phyloP scores from a whole-genome alignment of 2,797 vertebrate species.

The Enteromius mattozi region DNA sequence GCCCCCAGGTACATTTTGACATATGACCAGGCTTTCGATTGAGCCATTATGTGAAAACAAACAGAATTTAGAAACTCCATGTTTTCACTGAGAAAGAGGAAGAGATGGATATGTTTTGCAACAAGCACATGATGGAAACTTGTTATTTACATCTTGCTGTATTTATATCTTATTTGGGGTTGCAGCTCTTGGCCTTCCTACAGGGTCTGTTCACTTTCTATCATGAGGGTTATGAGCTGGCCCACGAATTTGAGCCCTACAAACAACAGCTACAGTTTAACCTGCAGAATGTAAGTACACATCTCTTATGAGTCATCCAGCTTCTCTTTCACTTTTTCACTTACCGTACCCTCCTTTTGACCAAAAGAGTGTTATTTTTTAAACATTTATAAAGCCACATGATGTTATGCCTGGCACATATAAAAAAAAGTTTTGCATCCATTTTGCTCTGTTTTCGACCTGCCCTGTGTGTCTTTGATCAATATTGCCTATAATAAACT shows the following conservation, averaged over 20 bases:
- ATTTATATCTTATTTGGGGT: conserved; percentile 33
- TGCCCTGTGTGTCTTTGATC: conserved; percentile 27
- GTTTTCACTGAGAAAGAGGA: conserved; percentile 2
- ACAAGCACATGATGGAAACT: not conserved
- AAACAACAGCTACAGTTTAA: conserved; percentile 98
- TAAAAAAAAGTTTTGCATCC: not conserved
- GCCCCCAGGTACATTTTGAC: no score
- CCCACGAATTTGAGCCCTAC: conserved; percentile 95
- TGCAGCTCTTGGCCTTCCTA: conserved; percentile 95
- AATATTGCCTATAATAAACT: conserved; percentile 13
- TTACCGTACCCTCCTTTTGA: not conserved
- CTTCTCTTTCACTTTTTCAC: conserved; percentile 5
- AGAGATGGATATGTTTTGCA: not conserved
- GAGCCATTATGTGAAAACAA: not conserved
- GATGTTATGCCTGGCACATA: not conserved
- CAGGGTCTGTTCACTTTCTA: conserved; percentile 98
- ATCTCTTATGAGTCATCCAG: not conserved
- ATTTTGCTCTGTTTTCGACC: not conserved
- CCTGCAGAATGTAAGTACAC: conserved; percentile 91
- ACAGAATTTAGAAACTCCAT: not conserved
- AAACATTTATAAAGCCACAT: not conserved
- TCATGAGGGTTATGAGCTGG: conserved; percentile 96
- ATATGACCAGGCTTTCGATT: not conserved
- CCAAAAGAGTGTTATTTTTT: not conserved
- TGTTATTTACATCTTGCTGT: not conserved